phyloP scores from a whole-genome alignment of 1,140 invertebrate genomes.

The Oryctes rhinoceros region DNA sequence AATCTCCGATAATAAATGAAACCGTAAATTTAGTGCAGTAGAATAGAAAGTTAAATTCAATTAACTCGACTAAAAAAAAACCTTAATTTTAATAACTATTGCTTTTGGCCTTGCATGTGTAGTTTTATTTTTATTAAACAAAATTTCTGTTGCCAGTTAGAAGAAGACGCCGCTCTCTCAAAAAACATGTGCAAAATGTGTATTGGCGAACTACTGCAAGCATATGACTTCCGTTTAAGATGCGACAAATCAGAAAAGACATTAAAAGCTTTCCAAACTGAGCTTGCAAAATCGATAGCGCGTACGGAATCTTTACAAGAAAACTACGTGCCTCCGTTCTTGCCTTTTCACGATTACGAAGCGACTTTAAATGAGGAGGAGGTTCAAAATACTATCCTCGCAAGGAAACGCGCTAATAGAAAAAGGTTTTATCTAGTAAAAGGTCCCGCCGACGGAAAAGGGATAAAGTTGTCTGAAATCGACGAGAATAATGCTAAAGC shows the following conservation, averaged over 20 bases:
- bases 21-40: no score
- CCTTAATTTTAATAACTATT: no score
- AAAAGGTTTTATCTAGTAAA: constrained; percentile 15
- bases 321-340: no score
- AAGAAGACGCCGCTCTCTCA: constrained; percentile 13
- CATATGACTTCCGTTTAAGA: constrained; percentile 3
- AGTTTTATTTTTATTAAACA: not conserved
- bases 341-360: constrained; percentile 31
- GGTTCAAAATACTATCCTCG: not conserved
- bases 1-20: no score
- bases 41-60: no score
- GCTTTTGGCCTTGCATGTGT: no score
- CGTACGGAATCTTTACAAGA: not conserved
- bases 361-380: not conserved
- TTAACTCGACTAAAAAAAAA: no score
- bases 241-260: constrained; percentile 13
- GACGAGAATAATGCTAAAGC: constrained; percentile 12
- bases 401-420: not conserved
- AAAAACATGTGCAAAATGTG: constrained; percentile 13
- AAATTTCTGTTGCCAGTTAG: constrained; percentile 8
- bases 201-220: not conserved
- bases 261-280: not conserved
- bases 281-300: constrained; percentile 3
- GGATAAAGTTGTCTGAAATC: not conserved
- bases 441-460: not conserved